Conservation (phyloP, 2,888 invertebrate species). For the Griposia aprilina region DNA sequence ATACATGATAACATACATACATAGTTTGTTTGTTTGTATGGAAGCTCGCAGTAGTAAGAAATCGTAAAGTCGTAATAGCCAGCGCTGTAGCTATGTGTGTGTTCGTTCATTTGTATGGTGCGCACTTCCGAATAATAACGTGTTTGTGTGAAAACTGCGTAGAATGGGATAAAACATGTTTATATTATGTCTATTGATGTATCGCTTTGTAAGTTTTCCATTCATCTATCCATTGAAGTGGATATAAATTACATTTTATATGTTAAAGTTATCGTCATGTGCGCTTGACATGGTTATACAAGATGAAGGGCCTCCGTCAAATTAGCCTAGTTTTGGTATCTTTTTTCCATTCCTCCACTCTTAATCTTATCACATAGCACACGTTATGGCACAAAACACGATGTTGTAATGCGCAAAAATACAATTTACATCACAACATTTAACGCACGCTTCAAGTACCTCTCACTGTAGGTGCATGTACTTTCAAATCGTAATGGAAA, state of each 20-base stretch:
- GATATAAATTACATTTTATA: slow-evolving; percentile 18
- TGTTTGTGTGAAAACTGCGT: slow-evolving; percentile 66
- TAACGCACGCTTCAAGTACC: slow-evolving; percentile 51
- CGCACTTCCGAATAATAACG: slow-evolving; percentile 62
- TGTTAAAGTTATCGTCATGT: slow-evolving; percentile 31
- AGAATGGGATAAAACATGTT: slow-evolving; percentile 55
- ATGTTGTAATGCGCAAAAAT: slow-evolving; percentile 62
- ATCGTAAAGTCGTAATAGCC: slow-evolving; percentile 56
- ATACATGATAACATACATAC: slow-evolving; percentile 13
- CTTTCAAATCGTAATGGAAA: slow-evolving; percentile 61
- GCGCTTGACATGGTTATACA: slow-evolving; percentile 42
- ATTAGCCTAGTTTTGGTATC: slow-evolving; percentile 60
- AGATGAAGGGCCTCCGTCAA: slow-evolving; percentile 50
- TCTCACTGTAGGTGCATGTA: slow-evolving; percentile 50
- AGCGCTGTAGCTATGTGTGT: slow-evolving; percentile 32
- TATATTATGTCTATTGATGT: slow-evolving; percentile 46
- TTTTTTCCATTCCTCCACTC: slow-evolving; percentile 44
- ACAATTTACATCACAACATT: slow-evolving; percentile 60
- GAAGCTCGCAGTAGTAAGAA: slow-evolving; percentile 55
- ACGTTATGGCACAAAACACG: slow-evolving; percentile 48
- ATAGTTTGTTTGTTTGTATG: slow-evolving; percentile 45
- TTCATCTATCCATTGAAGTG: slow-evolving; percentile 30
- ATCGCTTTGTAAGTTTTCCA: slow-evolving; percentile 56
- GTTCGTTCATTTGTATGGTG: slow-evolving; percentile 26
- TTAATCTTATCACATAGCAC: slow-evolving; percentile 53